Evolutionary conservation across 2,888 invertebrate species (phyloP).

Genomic region (Onchidella celtica): DNA sequence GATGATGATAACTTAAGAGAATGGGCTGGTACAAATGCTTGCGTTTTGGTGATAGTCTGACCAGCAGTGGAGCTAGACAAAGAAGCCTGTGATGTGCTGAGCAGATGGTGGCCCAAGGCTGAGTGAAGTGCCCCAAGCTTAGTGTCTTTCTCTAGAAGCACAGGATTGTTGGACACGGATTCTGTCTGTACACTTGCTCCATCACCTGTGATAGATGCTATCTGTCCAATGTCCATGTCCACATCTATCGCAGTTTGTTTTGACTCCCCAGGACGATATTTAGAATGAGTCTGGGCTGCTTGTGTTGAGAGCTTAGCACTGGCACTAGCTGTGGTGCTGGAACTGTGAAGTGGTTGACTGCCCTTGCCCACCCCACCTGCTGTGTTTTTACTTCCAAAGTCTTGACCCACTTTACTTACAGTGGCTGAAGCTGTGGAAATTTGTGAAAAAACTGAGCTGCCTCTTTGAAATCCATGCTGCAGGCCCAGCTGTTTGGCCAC

Average conservation of each 20-base stretch:
- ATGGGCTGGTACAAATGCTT: constrained; percentile 24
- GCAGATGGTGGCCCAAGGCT: constrained; percentile 7
- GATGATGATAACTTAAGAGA: constrained; percentile 31
- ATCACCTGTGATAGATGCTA: constrained; percentile 35
- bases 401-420: constrained; percentile 2
- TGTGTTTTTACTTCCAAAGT: neutral
- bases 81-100: neutral
- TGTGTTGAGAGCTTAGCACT: neutral
- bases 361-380: neutral
- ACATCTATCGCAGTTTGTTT: constrained; percentile 48
- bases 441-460: neutral
- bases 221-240: constrained; percentile 42
- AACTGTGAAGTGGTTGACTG: neutral
- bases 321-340: neutral
- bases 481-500: constrained; percentile 15
- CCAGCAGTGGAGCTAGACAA: neutral
- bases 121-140: constrained; percentile 1
- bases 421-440: constrained; percentile 13
- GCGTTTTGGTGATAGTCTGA: neutral
- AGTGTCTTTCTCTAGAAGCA: neutral
- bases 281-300: neutral
- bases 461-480: constrained; percentile 14
- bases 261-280: constrained; percentile 42
- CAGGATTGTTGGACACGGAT: neutral
- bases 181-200: neutral